Base-by-base conservation (phyloP, 2,113 vertebrate species). In the Pyrgilauda ruficollis region DNA sequence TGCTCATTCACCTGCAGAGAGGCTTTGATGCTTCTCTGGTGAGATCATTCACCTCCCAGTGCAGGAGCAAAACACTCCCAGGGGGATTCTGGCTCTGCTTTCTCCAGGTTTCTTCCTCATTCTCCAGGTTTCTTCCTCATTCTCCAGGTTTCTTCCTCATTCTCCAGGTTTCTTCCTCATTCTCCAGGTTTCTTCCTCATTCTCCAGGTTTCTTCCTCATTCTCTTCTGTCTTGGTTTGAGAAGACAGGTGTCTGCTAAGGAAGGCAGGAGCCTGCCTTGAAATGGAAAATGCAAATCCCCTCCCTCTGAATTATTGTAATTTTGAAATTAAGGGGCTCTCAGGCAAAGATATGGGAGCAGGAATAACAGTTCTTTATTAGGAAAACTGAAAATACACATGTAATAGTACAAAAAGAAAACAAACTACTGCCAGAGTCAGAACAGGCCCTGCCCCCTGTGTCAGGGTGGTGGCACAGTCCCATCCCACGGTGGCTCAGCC, bases 1-100 rank as follows among this genome's bases (percentile, higher is more conserved):
- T 79, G 22, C 70, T 95, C 91, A 95, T 95, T 91, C 94, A 96
- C 96, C 96, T 97, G 95, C 94, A 90, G 7, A 90, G 66, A 73
- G 61, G 50, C 22, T 95, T 84, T 78, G 91, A 82, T 94, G 77
- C 56, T 84, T 89, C 89, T 75, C 77, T 5, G 5, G 1, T 95
- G 96, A 95, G 95, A 68, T 95, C 94, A 97, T 79, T 82, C 74
- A 17, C n/a, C 81, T 67, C 82, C 11, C 1, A 87, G 67, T 13
- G 44, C 31, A 27, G 59, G 41, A 94, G 85, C 70, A 90, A 85
- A 93, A 55, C 63, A 33, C 63, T 73, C 78, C 62, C 17, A 47
- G 68, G 7, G 15, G 35, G 66, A 46, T 87, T 35, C 69, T 94
- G 91, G 73, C 4, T 0, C 0, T 0, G 12, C 22, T 55, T 89